Base-by-base conservation (phyloP, 1,140 invertebrate genomes). In the Polypedilum vanderplanki region DNA sequence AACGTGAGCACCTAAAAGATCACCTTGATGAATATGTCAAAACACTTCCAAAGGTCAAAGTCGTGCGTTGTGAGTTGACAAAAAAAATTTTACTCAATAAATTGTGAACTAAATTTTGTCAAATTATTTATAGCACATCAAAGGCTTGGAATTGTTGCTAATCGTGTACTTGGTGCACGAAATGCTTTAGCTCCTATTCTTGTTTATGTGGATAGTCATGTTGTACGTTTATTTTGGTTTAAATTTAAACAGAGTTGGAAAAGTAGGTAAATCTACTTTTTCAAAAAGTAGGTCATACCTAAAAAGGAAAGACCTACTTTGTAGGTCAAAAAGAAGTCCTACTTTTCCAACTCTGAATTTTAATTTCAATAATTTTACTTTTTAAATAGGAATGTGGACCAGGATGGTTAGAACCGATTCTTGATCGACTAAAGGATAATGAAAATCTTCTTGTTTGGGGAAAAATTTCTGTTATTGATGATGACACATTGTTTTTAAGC, bases 381-480 rank as follows among this genome's bases (percentile, higher is more conserved):
- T n/a, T n/a, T n/a, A n/a, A 33, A n/a, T n/a, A n/a, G 5, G 65
- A 70, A 22, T n/a, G 17, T 2, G 9, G n/a, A 20, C 17, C 65
- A 3, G 65, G 65, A 20, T 70, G 65, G 65, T 18, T 70, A 5
- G 65, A 70, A 70, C 65, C 65, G 0, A 15, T 57, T 12, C 12
- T 57, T 1, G 46, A 57, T 57, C 8, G n/a, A 15, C 12, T 57
- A n/a, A 57, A 57, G 15, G 46, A 57, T 12, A 57, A 57, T 57
- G 12, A 12, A 57, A 57, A 57, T 57, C n/a, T 57, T n/a, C 12
- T 57, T 12, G n/a, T 57, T 57, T 57, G 46, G 46, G 12, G 12
- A 1, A 57, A 57, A 57, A 57, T 57, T 57, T 57, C 46, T n/a
- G 65, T n/a, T 18, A 70, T 70, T 70, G 18, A 18, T 70, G 65